Base-by-base conservation (phyloP, 2,888 invertebrate genomes). In the Ochlodes sylvanus region DNA sequence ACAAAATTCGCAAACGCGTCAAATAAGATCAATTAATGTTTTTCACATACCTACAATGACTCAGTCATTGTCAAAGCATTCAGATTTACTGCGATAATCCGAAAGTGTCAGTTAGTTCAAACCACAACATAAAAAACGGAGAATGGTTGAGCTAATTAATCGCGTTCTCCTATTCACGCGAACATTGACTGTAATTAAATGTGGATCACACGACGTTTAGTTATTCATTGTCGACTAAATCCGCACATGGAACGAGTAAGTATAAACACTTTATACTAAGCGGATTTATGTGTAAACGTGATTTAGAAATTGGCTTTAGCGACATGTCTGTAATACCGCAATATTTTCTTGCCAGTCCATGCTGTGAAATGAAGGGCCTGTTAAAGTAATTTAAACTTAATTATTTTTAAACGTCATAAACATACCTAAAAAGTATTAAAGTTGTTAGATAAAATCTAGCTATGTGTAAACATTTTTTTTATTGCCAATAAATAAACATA, bases 201-300 rank as follows among this genome's bases (percentile, higher is more conserved):
- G 72, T 68, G 75, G 79, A 81, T 87, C 86, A 82, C 86, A 88
- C 85, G 83, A 82, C 84, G 80, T 75, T 81, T 78, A 74, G 76
- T 79, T 72, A 77, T 75, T 75, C 78, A 79, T 81, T 82, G 77
- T 69, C 62, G 56, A 15, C 44, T 52, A 67, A 61, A 67, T 67
- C 66, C 60, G 54, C 27, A 44, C 50, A 63, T 57, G 56, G 47
- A 56, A 56, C 63, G 56, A 34, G 58, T 32, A 27, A 27, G 9
- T 54, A 54, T 57, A 60, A 66, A 66, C 42, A 60, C 66, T 41
- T 44, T 5, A 5, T 44, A 58, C 47, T 65, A 42, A 58, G 52
- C 44, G 52, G 54, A 60, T 66, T 66, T 38, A 50, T 50, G 54
- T 42, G 58, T 54, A 54, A 60, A 32, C n/a, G 14, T 32, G 54